phyloP scores from a whole-genome alignment of 2,888 invertebrate genomes.

The Drosophila testacea region DNA sequence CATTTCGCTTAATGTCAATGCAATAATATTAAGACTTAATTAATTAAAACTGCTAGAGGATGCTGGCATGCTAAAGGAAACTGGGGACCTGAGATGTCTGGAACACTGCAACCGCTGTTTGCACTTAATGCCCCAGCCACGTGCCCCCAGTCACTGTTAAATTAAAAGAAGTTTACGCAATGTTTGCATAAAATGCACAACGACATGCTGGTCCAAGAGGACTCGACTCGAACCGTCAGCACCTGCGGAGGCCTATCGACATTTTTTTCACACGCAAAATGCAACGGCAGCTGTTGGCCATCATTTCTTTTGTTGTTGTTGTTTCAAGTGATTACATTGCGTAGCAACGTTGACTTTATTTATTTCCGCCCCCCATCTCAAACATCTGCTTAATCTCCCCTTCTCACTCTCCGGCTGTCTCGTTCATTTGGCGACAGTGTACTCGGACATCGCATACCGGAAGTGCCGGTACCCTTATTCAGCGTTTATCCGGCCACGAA shows the following conservation, averaged over 20 bases:
- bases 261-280: constrained; percentile 31
- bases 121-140: constrained; percentile 60
- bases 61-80: constrained; percentile 4
- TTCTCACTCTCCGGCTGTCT: constrained; percentile 7
- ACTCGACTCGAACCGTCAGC: background rate
- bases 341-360: constrained; percentile 72
- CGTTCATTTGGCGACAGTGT: constrained; percentile 75
- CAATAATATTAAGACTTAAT: constrained; percentile 82
- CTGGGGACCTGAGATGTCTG: background rate
- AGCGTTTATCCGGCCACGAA: constrained; percentile 87
- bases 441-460: constrained; percentile 86
- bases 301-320: constrained; percentile 47
- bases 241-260: constrained; percentile 9
- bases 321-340: constrained; percentile 67
- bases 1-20: constrained; percentile 73
- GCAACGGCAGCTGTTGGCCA: constrained; percentile 52
- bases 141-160: constrained; percentile 44
- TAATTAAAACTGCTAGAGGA: constrained; percentile 71
- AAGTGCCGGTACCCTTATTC: constrained; percentile 86
- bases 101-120: constrained; percentile 54
- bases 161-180: constrained; percentile 79
- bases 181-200: constrained; percentile 74
- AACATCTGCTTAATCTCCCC: background rate
- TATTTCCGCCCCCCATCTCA: constrained; percentile 47
- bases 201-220: constrained; percentile 49